Evolutionary conservation across 2,113 vertebrate genomes (phyloP), one percentile per base, ranked within the genome.

Genomic region (Amia ocellicauda): DNA sequence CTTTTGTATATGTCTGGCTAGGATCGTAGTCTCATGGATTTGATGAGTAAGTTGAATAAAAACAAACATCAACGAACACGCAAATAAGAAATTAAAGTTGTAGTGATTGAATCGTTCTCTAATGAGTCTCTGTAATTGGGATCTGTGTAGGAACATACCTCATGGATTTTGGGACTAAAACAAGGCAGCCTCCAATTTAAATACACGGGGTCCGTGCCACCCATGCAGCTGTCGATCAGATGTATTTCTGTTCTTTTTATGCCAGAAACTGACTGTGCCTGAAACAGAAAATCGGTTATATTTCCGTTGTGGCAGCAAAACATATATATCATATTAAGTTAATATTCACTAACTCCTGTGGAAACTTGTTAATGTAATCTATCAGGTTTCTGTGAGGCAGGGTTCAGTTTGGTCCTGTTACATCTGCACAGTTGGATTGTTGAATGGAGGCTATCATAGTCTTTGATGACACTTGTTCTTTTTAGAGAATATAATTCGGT

Each of bases 301-400:
- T 22, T 58, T 8, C 26, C 56, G 23, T 19, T 41, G 29, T 42
- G 29, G 40, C 56, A 20, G 7, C 8, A 29, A 58, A 42, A 41
- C n/a, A 42, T 13, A 14, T 22, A 58, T 19, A 28, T 28, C 23
- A 17, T 55, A 52, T 22, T 1, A 52, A 10, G 50, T 52, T 52
- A 52, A 3, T 7, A 36, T 36, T 36, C 31, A 36, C 31, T 7
- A 36, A 1, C 50, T 52, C n/a, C 28, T 27, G 10, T 7, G n/a
- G n/a, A 22, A 22, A 10, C 17, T 4, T 19, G 3, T 2, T 52
- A 22, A 22, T 10, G 16, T 27, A 17, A 22, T 26, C 23, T 54
- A 27, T 54, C 23, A 54, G 9, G 23, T 77, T 71, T 65, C 74
- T 73, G 43, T 51, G 69, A 60, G 51, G 71, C 3, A 69, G 9